phyloP scores from a whole-genome alignment of 2,797 vertebrate species.

The Hapalemur alaotrensis region DNA sequence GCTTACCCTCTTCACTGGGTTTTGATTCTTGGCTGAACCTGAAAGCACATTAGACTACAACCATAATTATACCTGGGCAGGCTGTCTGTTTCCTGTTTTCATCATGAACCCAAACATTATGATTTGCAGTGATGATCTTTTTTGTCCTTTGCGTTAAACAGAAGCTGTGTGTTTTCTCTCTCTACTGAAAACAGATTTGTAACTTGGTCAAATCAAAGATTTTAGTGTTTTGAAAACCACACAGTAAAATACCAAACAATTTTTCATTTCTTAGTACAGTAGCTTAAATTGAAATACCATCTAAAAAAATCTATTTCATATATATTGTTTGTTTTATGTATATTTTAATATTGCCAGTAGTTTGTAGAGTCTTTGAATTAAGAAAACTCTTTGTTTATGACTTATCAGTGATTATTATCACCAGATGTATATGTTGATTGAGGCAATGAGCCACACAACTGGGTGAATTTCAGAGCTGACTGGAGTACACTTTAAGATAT shows the following conservation, averaged over 20 bases:
- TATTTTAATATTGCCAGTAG: conserved; percentile 51
- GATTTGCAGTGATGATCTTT: conserved; percentile 54
- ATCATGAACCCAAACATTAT: conserved; percentile 67
- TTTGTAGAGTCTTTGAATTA: conserved; percentile 49
- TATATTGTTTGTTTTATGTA: conserved; percentile 48
- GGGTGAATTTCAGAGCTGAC: conserved; percentile 20
- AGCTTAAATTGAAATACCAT: conserved; percentile 27
- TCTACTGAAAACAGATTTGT: conserved; percentile 59
- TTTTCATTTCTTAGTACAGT: conserved; percentile 44
- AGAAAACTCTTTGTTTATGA: conserved; percentile 53
- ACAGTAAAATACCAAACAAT: background rate
- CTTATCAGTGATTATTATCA: conserved; percentile 61
- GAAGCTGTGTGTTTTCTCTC: conserved; percentile 44
- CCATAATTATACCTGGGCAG: conserved; percentile 67
- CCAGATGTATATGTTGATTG: conserved; percentile 47
- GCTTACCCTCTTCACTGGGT: conserved; percentile 51
- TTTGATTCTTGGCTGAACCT: conserved; percentile 75
- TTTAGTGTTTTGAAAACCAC: conserved; percentile 57
- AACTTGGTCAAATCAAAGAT: conserved; percentile 47
- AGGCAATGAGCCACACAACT: conserved; percentile 39
- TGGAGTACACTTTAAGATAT: background rate
- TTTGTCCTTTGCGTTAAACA: conserved; percentile 50
- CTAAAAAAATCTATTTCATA: conserved; percentile 24
- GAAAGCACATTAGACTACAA: conserved; percentile 50
- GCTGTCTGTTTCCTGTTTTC: conserved; percentile 75